A percentile compares a stretch with the other conserved stretches of the same genome.
These are phyloP conservation scores for Pegea sp. DNA, from an alignment of 23 tunicate genomes.

Conservation along the genomic window DNA sequence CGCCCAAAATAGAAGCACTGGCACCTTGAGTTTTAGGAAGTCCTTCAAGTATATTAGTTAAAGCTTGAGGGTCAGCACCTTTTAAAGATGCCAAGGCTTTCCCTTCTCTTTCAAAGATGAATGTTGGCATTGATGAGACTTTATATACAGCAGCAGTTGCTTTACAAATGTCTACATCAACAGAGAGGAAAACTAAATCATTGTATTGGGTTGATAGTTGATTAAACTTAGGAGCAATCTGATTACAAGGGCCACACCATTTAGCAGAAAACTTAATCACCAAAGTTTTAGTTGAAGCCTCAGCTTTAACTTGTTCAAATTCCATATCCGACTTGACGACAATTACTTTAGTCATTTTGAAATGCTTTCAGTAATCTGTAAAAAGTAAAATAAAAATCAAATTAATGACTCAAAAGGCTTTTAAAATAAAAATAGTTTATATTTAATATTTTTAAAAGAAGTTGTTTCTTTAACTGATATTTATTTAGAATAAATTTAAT, in stretches of 20 bases:
- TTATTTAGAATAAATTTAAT: no score
- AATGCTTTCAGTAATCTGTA: no score
- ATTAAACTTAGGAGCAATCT: slow-evolving; percentile 55
- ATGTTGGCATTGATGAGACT: slow-evolving; percentile 80
- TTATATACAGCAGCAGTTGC: slow-evolving; percentile 21
- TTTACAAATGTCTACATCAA: slow-evolving; percentile 78
- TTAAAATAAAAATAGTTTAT: no score
- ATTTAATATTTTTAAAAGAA: no score
- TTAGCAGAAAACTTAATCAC: slow-evolving; percentile 34
- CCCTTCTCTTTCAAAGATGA: slow-evolving; percentile 21
- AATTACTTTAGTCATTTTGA: no score
- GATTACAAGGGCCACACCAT: slow-evolving; percentile 82
- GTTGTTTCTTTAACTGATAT: no score
- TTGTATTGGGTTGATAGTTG: slow-evolving; percentile 30
- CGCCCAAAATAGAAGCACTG: neutral
- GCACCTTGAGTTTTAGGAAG: slow-evolving; percentile 4
- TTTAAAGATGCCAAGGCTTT: slow-evolving; percentile 14
- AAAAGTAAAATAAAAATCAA: no score
- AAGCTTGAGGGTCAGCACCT: slow-evolving; percentile 36
- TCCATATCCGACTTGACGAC: no score
- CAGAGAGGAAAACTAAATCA: slow-evolving; percentile 39
- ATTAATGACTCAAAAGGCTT: no score
- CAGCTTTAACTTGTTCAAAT: no score
- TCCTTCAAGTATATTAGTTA: slow-evolving; percentile 21
- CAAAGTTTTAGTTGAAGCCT: slow-evolving; percentile 6